Conservation (phyloP, 2,888 invertebrate species). For the Empis stercorea region DNA sequence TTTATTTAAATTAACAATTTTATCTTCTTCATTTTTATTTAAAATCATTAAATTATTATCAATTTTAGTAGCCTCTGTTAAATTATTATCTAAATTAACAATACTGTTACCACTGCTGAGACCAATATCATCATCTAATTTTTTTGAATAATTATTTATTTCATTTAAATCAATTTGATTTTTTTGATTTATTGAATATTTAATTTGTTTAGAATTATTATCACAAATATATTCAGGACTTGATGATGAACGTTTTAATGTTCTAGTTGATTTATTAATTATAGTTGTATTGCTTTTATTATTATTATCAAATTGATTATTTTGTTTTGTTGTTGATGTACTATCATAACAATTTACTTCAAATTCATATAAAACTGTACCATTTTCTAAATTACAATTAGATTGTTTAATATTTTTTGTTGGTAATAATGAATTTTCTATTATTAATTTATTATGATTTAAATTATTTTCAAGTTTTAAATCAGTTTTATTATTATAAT, state of each 20-base stretch:
- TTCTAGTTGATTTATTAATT: neutral
- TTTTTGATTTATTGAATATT: neutral
- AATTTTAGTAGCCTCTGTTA: neutral
- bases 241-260: slow-evolving; percentile 10
- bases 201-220: neutral
- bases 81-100: neutral
- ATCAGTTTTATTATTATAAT: no score
- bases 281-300: no score
- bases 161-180: no score
- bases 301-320: neutral
- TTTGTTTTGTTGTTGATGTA: no score
- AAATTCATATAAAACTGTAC: slow-evolving; percentile 9
- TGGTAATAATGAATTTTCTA: no score
- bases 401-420: no score
- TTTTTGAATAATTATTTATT: no score
- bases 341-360: slow-evolving; percentile 6
- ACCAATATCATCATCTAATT: neutral
- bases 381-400: neutral
- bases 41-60: no score
- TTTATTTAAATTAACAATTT: no score
- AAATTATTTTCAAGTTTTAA: no score
- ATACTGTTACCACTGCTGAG: neutral
- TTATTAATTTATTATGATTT: no score
- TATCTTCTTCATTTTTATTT: no score
- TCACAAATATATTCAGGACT: slow-evolving; percentile 10